These are phyloP conservation scores for Drosophila mayri DNA, from an alignment of 1,140 invertebrate species.

Conservation along the genomic window DNA sequence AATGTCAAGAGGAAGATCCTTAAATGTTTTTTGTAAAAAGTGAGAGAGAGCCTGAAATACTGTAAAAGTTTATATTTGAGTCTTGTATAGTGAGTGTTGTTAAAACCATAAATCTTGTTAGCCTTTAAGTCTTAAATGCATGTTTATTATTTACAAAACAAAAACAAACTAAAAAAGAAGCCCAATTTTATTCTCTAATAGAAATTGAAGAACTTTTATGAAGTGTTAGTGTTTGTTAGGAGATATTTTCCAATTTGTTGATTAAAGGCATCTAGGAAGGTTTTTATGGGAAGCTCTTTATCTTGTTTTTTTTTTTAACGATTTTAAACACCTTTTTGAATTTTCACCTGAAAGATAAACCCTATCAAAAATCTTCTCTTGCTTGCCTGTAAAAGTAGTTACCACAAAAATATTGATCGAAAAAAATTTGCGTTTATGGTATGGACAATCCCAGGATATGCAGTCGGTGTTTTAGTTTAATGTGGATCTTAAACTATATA, in stretches of 20 bases:
- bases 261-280: slow-evolving; percentile 21
- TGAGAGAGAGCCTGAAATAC: slow-evolving; percentile 25
- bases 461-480: slow-evolving; percentile 58
- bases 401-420: slow-evolving; percentile 52
- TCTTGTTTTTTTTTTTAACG: not conserved
- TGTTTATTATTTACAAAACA: slow-evolving; percentile 23
- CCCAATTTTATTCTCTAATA: slow-evolving; percentile 42
- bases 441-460: slow-evolving; percentile 79
- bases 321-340: not conserved
- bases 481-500: slow-evolving; percentile 12
- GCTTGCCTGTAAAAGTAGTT: slow-evolving; percentile 38
- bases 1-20: slow-evolving; percentile 32
- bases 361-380: not conserved
- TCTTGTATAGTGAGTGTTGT: slow-evolving; percentile 68
- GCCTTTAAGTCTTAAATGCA: slow-evolving; percentile 44
- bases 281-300: not conserved
- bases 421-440: slow-evolving; percentile 83
- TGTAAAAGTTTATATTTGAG: slow-evolving; percentile 24
- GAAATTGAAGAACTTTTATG: slow-evolving; percentile 19
- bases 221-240: slow-evolving; percentile 25
- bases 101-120: slow-evolving; percentile 60
- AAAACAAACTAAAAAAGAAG: slow-evolving; percentile 15
- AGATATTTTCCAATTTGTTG: slow-evolving; percentile 25
- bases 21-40: slow-evolving; percentile 43
- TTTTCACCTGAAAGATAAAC: not conserved